These are phyloP conservation scores for Mimumesa dahlbomi DNA, from an alignment of 2,888 invertebrate genomes.

Conservation along the genomic window DNA sequence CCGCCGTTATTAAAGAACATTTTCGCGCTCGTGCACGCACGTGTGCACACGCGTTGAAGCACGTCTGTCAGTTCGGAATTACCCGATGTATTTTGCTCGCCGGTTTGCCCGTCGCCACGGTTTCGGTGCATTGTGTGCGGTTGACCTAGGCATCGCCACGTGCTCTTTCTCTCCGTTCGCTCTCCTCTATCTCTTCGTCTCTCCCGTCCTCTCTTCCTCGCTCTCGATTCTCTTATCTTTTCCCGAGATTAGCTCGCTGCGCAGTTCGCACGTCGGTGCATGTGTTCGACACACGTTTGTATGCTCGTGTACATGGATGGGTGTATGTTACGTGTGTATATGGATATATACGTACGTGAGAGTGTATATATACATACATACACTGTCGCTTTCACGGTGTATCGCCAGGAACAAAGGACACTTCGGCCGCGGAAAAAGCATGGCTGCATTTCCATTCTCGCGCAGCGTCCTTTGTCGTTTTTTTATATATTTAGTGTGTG, in stretches of 20 bases:
- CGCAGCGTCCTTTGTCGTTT: neutral
- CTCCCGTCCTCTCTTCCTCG: slow-evolving; percentile 26
- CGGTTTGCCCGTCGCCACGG: slow-evolving; percentile 41
- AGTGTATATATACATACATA: no score
- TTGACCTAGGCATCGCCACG: slow-evolving; percentile 71
- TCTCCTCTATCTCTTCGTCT: slow-evolving; percentile 13
- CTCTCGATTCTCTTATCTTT: slow-evolving; percentile 67
- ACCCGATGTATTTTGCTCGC: slow-evolving; percentile 65
- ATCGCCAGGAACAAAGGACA: slow-evolving; percentile 52
- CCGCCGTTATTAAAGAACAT: neutral
- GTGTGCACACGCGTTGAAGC: slow-evolving; percentile 1
- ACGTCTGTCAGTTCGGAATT: slow-evolving; percentile 51
- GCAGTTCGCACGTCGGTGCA: slow-evolving; percentile 66
- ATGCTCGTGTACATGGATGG: no score
- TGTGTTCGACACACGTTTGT: neutral
- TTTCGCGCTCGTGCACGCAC: slow-evolving; percentile 3
- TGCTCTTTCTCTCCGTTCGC: slow-evolving; percentile 50
- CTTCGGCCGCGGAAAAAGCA: slow-evolving; percentile 12
- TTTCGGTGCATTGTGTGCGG: slow-evolving; percentile 58
- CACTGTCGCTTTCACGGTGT: slow-evolving; percentile 23
- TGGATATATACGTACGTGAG: neutral
- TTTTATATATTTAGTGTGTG: no score
- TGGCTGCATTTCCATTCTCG: neutral
- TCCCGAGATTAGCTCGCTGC: slow-evolving; percentile 69
- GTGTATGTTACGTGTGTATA: neutral